Evolutionary conservation across 2,888 invertebrate species (phyloP).

Genomic region (Neuroscelio doddi): DNA sequence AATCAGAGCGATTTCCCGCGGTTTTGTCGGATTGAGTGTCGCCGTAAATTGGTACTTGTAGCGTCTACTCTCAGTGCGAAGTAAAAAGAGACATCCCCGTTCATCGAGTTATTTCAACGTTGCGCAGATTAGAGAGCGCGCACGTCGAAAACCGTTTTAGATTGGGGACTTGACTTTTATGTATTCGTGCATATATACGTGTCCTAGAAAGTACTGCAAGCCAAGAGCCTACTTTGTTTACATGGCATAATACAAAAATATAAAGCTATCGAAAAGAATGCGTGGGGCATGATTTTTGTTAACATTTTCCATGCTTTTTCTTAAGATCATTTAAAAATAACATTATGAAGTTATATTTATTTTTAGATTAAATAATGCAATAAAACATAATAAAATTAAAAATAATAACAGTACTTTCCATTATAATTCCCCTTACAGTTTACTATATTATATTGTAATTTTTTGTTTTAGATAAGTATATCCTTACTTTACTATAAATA

Average conservation of each 20-base stretch:
- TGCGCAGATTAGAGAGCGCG: constrained; percentile 18
- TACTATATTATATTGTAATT: too few species aligned
- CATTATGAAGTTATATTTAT: too few species aligned
- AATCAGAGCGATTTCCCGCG: constrained; percentile 4
- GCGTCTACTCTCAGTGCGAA: neutral
- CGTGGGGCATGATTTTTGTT: neutral
- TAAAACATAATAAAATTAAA: too few species aligned
- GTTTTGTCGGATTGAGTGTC: neutral
- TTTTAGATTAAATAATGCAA: too few species aligned
- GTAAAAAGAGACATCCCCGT: constrained; percentile 7
- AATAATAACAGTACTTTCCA: too few species aligned
- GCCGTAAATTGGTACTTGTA: constrained; percentile 1
- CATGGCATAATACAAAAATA: constrained; percentile 15
- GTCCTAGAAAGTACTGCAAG: constrained; percentile 10
- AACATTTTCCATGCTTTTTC: neutral
- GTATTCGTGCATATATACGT: neutral
- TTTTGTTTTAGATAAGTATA: too few species aligned
- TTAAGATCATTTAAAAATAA: too few species aligned
- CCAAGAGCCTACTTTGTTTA: constrained; percentile 17
- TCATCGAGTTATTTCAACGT: constrained; percentile 18
- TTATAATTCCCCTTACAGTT: too few species aligned
- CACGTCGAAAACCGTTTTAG: constrained; percentile 14
- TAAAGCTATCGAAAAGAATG: too few species aligned
- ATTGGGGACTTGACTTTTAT: neutral
- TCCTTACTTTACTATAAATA: too few species aligned